A percentile compares a stretch with the other conserved stretches of the same genome.
These are phyloP conservation scores for Polymixis flavicincta DNA, from an alignment of 2,888 invertebrate species.

Conservation along the genomic window DNA sequence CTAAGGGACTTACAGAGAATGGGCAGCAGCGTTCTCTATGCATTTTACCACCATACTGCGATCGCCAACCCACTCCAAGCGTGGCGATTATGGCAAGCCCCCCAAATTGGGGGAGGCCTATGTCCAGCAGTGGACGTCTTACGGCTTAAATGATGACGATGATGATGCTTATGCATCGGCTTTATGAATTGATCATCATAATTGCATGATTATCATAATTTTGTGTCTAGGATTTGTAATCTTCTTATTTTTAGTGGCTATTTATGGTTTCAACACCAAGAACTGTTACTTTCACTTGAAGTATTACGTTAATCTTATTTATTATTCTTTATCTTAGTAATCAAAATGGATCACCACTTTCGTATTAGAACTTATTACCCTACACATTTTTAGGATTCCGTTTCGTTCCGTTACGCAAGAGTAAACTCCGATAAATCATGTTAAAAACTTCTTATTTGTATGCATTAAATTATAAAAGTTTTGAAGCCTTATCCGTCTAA, in stretches of 20 bases:
- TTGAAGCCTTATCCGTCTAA: not conserved
- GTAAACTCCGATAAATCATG: constrained; percentile 29
- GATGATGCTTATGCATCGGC: too few species aligned
- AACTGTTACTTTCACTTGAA: constrained; percentile 32
- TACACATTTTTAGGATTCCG: constrained; percentile 46
- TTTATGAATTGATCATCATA: too few species aligned
- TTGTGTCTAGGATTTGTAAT: not conserved
- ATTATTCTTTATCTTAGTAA: constrained; percentile 27
- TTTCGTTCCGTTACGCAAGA: constrained; percentile 13
- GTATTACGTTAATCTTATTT: constrained; percentile 25
- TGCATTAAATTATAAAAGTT: constrained; percentile 10
- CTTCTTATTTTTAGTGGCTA: not conserved
- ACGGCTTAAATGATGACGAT: too few species aligned
- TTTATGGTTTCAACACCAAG: constrained; percentile 15
- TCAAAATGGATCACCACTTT: constrained; percentile 54
- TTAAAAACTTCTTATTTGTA: constrained; percentile 34
- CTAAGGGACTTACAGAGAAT: too few species aligned
- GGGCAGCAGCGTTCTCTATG: too few species aligned
- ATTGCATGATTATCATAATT: not conserved
- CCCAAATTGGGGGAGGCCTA: too few species aligned
- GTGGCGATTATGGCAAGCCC: too few species aligned
- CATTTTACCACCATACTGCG: too few species aligned
- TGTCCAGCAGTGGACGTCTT: too few species aligned
- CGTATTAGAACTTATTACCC: constrained; percentile 28
- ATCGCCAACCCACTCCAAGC: too few species aligned